phyloP scores from a whole-genome alignment of 2,113 vertebrate species.

The Natator depressus region DNA sequence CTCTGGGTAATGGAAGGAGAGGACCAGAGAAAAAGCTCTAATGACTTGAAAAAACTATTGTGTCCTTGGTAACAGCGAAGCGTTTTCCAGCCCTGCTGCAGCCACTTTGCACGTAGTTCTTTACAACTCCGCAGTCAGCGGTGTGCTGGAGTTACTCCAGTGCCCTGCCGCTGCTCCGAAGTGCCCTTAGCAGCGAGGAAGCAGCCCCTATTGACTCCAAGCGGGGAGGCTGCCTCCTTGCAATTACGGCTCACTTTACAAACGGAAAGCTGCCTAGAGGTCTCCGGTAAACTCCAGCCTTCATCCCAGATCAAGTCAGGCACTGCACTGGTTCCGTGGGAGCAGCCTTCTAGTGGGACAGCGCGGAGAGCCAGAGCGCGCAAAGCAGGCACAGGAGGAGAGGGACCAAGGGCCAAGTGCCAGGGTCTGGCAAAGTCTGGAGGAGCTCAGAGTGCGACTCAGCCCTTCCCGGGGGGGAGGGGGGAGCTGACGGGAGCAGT shows the following conservation, averaged over 20 bases:
- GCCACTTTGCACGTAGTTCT: slow-evolving; percentile 79
- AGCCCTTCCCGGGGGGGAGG: slow-evolving; percentile 38
- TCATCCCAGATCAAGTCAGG: slow-evolving; percentile 76
- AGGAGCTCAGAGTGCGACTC: slow-evolving; percentile 31
- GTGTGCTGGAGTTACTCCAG: slow-evolving; percentile 73
- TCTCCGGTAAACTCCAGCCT: slow-evolving; percentile 73
- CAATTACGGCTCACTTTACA: slow-evolving; percentile 79
- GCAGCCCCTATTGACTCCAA: slow-evolving; percentile 74
- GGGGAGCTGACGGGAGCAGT: slow-evolving; percentile 22
- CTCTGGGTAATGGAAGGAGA: slow-evolving; percentile 35
- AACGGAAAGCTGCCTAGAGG: slow-evolving; percentile 59
- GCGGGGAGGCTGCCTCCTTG: slow-evolving; percentile 71
- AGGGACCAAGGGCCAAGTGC: slow-evolving; percentile 52
- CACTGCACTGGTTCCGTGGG: slow-evolving; percentile 63
- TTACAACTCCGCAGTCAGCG: slow-evolving; percentile 84
- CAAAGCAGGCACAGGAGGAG: slow-evolving; percentile 58
- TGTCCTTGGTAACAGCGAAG: slow-evolving; percentile 77
- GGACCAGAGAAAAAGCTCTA: slow-evolving; percentile 66
- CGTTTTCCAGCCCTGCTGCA: slow-evolving; percentile 75
- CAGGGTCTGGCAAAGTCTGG: slow-evolving; percentile 26
- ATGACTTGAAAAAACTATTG: slow-evolving; percentile 75
- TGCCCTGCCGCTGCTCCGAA: slow-evolving; percentile 76
- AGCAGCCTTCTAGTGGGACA: slow-evolving; percentile 76
- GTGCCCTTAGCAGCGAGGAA: slow-evolving; percentile 72
- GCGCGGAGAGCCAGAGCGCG: not conserved